Conservation (phyloP, 1,140 invertebrate genomes). For the Cotesia glomerata region DNA sequence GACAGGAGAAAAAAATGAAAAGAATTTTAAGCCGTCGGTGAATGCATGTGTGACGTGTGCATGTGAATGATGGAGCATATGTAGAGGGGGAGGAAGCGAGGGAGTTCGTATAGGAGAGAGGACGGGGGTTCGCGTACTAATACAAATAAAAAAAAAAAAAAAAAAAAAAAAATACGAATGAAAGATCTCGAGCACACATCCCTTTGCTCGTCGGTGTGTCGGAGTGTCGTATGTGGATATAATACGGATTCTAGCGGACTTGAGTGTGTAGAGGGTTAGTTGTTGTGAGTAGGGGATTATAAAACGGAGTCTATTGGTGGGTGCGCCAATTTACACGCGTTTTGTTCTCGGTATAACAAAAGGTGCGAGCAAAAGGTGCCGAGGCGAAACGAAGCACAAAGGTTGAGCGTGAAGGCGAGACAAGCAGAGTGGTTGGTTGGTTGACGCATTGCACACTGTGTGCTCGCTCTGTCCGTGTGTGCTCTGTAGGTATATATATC, state of each 20-base stretch:
- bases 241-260: not conserved
- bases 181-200: not conserved
- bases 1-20: too few species aligned
- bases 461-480: not conserved
- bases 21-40: too few species aligned
- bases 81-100: too few species aligned
- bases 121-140: not conserved
- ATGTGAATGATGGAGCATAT: too few species aligned
- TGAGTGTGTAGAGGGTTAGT: conserved; percentile 8
- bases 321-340: conserved; percentile 56
- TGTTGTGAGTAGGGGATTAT: conserved; percentile 28
- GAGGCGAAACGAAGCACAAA: conserved; percentile 37
- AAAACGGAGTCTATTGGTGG: conserved; percentile 44
- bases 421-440: conserved; percentile 37
- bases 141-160: too few species aligned
- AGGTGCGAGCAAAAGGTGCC: conserved; percentile 47
- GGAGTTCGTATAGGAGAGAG: not conserved
- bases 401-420: conserved; percentile 42
- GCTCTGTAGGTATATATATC: too few species aligned
- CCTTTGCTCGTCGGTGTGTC: not conserved
- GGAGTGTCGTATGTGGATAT: not conserved
- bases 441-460: conserved; percentile 43
- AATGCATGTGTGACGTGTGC: too few species aligned
- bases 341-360: conserved; percentile 53
- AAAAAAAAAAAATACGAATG: not conserved